Evolutionary conservation across 2,888 invertebrate genomes (phyloP), one percentile per base, ranked within the genome.

Genomic region (Eugnorisma glareosa): DNA sequence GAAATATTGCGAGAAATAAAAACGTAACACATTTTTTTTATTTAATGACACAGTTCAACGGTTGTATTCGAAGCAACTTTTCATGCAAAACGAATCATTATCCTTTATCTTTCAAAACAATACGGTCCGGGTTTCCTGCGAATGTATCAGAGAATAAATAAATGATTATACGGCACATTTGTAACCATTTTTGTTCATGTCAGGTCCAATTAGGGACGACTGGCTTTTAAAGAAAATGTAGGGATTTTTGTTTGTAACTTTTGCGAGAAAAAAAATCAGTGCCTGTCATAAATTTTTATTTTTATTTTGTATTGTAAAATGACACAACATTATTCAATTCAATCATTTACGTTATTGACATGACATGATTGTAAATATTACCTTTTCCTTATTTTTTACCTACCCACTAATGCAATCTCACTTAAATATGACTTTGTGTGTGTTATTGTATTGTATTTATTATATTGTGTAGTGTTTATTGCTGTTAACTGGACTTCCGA

Each of bases 21-120:
- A 54, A 40, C 13, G 10, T 8, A n/a, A 63, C 10, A 35, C 11
- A 66, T 64, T 35, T 64, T 51, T 51, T 15, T 63, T 21, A 66
- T 48, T 48, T 66, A 72, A 77, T 66, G 40, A 24, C 15, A 57
- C 37, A 40, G 48, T 35, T 51, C 31, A 67, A 40, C 59, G 59
- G 37, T 78, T 66, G n/a, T 66, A n/a, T 57, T 35, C 48, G 35
- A 31, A 35, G 63, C 54, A 78, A 57, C 67, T 48, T 79, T 79
- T 79, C 57, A 79, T 74, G 64, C 64, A 40, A 74, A 79, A 35
- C 21, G 48, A 8, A 40, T 59, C 74, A 79, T 78, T 79, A 79
- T 68, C 79, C 43, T 59, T 54, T 66, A 57, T 64, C 28, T 57
- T 63, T 40, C 48, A 45, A 67, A 79, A 73, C 59, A 77, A 77